These are phyloP conservation scores for Prietella phreatophila DNA, from an alignment of 2,113 vertebrate species.

Conservation along the genomic window DNA sequence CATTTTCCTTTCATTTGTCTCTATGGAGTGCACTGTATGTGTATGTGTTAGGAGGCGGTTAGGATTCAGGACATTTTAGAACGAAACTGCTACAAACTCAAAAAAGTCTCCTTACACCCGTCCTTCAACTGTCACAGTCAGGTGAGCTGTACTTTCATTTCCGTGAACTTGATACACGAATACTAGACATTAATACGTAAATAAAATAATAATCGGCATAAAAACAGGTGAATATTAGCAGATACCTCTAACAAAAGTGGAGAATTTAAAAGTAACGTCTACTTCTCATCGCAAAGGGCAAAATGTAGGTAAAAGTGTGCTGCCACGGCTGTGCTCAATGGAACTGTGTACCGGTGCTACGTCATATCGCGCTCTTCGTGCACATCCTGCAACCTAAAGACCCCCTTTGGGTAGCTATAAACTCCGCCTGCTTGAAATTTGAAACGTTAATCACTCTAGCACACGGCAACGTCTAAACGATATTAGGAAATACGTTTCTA, in stretches of 20 bases:
- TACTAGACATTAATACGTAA: not conserved
- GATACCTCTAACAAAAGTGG: slow-evolving; percentile 42
- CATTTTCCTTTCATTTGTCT: not conserved
- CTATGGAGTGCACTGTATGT: not conserved
- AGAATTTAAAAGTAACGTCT: not conserved
- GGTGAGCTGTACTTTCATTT: not conserved
- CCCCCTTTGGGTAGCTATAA: not conserved
- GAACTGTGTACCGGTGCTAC: slow-evolving; percentile 16
- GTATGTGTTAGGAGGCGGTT: not conserved
- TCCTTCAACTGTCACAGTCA: slow-evolving; percentile 3
- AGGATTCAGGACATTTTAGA: not conserved
- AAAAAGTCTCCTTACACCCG: not conserved
- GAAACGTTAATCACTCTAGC: not conserved
- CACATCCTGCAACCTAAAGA: not conserved
- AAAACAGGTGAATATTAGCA: not conserved
- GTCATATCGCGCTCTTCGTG: not conserved
- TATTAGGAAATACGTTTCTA: not conserved
- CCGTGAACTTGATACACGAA: not conserved
- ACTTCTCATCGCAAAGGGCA: slow-evolving; percentile 40
- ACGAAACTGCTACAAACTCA: not conserved
- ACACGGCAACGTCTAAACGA: not conserved
- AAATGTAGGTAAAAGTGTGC: slow-evolving; percentile 21
- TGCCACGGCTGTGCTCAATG: slow-evolving; percentile 27
- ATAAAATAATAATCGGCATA: not conserved
- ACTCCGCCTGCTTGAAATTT: not conserved